Evolutionary conservation across 2,888 invertebrate genomes (phyloP), one percentile per base, ranked within the genome.

Genomic region (Nemotelus nigrinus): DNA sequence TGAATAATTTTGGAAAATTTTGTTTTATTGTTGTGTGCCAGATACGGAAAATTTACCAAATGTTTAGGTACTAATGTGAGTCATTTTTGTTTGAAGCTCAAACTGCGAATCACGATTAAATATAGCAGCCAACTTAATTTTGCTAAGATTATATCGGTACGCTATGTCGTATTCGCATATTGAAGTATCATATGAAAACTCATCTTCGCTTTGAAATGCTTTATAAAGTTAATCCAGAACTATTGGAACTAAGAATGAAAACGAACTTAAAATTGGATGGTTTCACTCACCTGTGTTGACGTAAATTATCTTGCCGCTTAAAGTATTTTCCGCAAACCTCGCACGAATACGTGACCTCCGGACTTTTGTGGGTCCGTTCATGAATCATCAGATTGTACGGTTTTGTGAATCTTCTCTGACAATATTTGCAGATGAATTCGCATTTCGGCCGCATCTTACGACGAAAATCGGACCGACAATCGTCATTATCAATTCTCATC

Each of bases 321-420:
- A 99, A 99, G 83, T 96, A 96, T 89, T 98, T 98, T 85, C 96
- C 96, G 89, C 98, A 99, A 83, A 98, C 95, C 88, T 98, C 98
- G 90, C 98, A 99, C 84, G 96, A 94, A 89, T 96, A 99, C 78
- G 97, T 96, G 85, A 98, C 91, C 89, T 98, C 98, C 81, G 94
- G 94, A 87, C 97, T 96, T 88, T 97, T 97, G 90, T 99, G 98
- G 84, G 97, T 98, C 88, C 98, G 92, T 88, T 98, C 98, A 91
- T 99, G 98, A 85, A 99, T 98, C 92, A 98, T 93, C 87, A 99
- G 91, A 89, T 99, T 99, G 91, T 99, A 99, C 82, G 96, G 95
- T 90, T 99, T 99, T 86, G 97, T 98, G 91, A 99, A 99, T 88
- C 97, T 93, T 85, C 98, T 92, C 88, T 95, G 95, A 90, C 98